Conservation (phyloP, 2,113 vertebrate genomes). For the Halcyon malimbica region DNA sequence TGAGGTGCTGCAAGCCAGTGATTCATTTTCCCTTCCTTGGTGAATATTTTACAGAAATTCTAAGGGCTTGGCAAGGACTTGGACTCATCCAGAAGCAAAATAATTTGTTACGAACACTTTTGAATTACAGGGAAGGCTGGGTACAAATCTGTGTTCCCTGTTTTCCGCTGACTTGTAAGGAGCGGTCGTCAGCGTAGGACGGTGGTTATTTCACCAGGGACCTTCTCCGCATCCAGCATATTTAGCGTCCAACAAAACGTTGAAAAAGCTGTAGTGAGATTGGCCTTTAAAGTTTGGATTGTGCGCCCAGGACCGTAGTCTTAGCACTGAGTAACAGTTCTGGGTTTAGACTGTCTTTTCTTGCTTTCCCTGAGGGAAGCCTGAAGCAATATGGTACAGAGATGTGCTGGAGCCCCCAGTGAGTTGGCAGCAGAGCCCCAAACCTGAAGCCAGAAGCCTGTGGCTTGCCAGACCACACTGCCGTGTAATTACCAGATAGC, state of each 20-base stretch:
- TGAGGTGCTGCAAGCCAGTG: background rate
- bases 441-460: background rate
- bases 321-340: background rate
- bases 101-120: background rate
- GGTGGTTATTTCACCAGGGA: background rate
- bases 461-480: background rate
- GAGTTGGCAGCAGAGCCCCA: background rate
- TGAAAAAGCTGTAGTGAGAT: background rate
- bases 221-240: background rate
- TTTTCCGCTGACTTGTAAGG: background rate
- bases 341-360: background rate
- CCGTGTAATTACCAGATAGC: background rate
- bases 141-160: background rate
- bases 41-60: background rate
- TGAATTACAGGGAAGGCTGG: background rate
- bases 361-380: background rate
- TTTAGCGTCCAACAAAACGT: background rate
- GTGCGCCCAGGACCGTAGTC: fast-evolving
- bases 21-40: background rate
- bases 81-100: background rate
- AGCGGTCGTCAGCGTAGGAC: background rate
- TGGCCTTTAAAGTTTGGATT: background rate
- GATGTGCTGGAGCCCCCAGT: background rate
- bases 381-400: background rate
- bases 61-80: background rate